Evolutionary conservation across 2,888 invertebrate genomes (phyloP), one percentile per base, ranked within the genome.

Genomic region (Barypeithes pellucidus): DNA sequence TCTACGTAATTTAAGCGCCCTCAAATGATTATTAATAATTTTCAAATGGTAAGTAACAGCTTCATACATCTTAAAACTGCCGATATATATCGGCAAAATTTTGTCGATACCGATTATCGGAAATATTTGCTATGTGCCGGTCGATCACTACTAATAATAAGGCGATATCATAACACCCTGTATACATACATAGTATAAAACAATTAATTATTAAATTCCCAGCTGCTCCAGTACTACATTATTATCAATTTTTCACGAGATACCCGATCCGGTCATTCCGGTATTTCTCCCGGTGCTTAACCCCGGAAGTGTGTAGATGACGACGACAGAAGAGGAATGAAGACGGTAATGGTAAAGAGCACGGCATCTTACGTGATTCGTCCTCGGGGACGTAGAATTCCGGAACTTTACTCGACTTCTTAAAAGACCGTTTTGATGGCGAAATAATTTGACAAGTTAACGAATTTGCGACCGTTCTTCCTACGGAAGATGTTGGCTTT

Each of bases 331-430:
- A 71, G 50, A 66, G 50, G 59, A 66, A 71, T 66, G 65, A 71
- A 59, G 66, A 69, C 41, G 52, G 33, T 62, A 69, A 67, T 61
- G 69, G 57, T 67, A 67, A 67, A 14, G 54, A 57, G 65, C 70
- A 59, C 70, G 72, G 47, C 50, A 61, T 62, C 67, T 72, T 67
- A 67, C 66, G 62, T 67, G 67, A 72, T 62, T 36, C 54, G 67
- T 72, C 67, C 67, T 52, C 71, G 22, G 71, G 71, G 69, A 61
- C 69, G 41, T 16, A 11, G 45, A 22, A 22, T 57, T 29, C 59
- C 16, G 39, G 60, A 43, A 41, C 43, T 50, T 18, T 18, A 16
- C 63, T 63, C 36, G 33, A 63, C 9, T 63, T 47, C 36, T 63
- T 50, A 20, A 29, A 50, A 50, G 8, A 33, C 24, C 45, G n/a